These are phyloP conservation scores for Podilymbus podiceps DNA, from an alignment of 2,113 vertebrate genomes.

Conservation along the genomic window DNA sequence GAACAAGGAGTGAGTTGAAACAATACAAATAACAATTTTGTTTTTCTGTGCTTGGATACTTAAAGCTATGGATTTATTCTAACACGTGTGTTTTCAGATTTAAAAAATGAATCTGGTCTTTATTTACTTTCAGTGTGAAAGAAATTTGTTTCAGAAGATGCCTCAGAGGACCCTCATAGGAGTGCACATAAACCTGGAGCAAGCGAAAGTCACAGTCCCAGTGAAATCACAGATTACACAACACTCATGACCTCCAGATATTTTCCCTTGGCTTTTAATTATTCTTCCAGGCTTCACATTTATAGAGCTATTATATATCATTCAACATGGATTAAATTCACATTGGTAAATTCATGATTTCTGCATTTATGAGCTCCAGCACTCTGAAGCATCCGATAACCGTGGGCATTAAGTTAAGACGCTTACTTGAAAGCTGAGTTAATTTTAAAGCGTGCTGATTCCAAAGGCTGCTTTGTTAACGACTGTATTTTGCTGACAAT, in stretches of 20 bases:
- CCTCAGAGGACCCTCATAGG: background rate
- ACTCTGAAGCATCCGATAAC: background rate
- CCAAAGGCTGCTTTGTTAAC: background rate
- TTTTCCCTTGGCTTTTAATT: background rate
- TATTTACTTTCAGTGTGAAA: background rate
- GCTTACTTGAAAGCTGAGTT: background rate
- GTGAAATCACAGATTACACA: background rate
- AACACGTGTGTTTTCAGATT: background rate
- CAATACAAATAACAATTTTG: fast-evolving
- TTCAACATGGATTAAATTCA: background rate
- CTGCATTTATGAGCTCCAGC: background rate
- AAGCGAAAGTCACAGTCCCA: background rate
- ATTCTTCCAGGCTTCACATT: background rate
- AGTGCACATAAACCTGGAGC: background rate
- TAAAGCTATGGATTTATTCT: background rate
- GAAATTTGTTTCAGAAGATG: background rate
- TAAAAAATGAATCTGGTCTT: background rate
- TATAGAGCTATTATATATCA: background rate
- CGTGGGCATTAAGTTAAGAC: background rate
- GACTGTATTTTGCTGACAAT: background rate
- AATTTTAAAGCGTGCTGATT: background rate
- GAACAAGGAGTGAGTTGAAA: background rate
- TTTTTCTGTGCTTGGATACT: background rate
- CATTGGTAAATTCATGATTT: background rate
- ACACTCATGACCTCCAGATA: background rate